Base-by-base conservation (phyloP, 2,888 invertebrate species). In the Rhamphomyia laevipes region DNA sequence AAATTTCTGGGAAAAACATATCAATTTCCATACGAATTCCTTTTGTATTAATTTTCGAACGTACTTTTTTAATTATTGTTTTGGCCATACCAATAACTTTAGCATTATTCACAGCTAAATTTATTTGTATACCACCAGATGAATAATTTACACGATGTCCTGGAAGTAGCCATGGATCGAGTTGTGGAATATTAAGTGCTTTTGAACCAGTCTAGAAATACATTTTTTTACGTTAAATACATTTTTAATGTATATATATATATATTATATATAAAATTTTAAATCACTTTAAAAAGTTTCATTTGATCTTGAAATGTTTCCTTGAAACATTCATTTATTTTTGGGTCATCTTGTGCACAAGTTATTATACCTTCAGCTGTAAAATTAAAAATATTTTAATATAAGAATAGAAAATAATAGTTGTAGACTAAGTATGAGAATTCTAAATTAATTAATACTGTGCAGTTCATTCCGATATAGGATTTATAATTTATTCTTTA, bases 1-100 rank as follows among this genome's bases (percentile, higher is more conserved):
- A 64, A 3, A 81, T 62, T 55, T 71, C 71, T 1, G 81, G 79
- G 42, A 78, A 63, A 31, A 73, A 73, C 50, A 78, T 61, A 55
- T 82, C 80, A 30, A 82, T 57, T 64, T 82, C 81, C 43, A 82
- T 61, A 43, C 76, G 72, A 52, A 82, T 77, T 35, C 70, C 71
- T 49, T 77, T 75, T 43, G 77, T 77, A 13, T 75, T 74, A n/a
- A 79, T 74, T 45, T 67, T 64, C 41, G 64, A 76, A 64, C 73
- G 73, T 33, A 77, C 76, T 50, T 76, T 76, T 44, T 74, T 71
- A 42, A 83, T 75, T 35, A 66, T 72, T 12, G 77, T 64, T 27
- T 65, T 63, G 47, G 74, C 73, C 42, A 81, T 62, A 30, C 82
- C 83, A 55, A 73, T 68, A 1, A 77, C 74, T 53, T 73, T 71